A percentile compares a stretch with the other conserved stretches of the same genome.
phyloP scores from a whole-genome alignment of 2,113 vertebrate genomes.

The Microtus montanus region DNA sequence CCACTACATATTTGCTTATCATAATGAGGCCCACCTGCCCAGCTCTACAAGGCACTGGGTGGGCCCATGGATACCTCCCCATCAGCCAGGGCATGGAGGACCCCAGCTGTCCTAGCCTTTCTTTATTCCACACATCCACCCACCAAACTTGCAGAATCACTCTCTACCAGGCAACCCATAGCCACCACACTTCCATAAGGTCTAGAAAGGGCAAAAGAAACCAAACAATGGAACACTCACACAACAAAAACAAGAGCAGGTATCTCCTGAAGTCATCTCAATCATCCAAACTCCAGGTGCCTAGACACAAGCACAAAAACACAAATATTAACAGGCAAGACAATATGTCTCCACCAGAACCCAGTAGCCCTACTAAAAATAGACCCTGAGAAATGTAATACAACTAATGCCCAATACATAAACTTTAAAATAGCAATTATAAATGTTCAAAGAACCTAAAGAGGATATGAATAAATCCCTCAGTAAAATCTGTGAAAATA shows the following conservation, averaged over 20 bases:
- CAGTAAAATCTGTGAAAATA: neutral
- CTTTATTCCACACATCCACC: neutral
- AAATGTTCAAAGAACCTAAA: neutral
- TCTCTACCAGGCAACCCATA: neutral
- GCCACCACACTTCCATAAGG: neutral
- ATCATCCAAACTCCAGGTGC: neutral
- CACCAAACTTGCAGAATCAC: neutral
- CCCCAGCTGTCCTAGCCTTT: neutral
- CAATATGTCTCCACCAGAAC: neutral
- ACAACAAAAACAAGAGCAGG: neutral
- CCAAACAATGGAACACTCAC: neutral
- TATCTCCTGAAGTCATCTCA: neutral
- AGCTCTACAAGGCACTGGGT: neutral
- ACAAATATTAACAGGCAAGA: neutral
- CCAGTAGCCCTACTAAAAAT: neutral
- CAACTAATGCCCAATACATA: neutral
- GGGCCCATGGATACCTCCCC: neutral
- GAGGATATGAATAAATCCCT: neutral
- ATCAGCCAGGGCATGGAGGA: neutral
- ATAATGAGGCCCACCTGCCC: neutral
- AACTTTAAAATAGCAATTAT: neutral
- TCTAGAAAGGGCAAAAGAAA: neutral
- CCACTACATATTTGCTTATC: too few relatives aligned
- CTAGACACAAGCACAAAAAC: neutral
- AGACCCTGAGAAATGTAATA: neutral